Evolutionary conservation across 2,113 vertebrate genomes (phyloP).

Genomic region (Lepus americanus): DNA sequence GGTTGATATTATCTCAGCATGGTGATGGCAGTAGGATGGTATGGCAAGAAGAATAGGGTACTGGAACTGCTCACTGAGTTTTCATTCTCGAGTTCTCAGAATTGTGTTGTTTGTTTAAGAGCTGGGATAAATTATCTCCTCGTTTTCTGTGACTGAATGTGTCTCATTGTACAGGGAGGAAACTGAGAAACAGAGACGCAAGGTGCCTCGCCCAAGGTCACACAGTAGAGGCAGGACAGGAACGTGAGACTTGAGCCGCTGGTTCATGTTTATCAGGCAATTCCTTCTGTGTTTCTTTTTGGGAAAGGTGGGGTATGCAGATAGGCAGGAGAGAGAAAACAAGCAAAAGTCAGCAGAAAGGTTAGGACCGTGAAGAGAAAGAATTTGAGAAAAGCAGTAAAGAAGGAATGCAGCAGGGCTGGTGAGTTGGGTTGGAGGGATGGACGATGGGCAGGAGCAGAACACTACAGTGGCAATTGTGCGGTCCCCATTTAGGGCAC

Average conservation of each 20-base stretch:
- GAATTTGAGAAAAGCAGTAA: neutral
- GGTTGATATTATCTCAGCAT: slow-evolving; percentile 53
- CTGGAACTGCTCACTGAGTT: neutral
- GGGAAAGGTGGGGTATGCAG: neutral
- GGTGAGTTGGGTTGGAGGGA: neutral
- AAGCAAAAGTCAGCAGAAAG: neutral
- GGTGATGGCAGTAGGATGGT: neutral
- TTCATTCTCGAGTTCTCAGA: slow-evolving; percentile 57
- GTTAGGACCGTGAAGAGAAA: neutral
- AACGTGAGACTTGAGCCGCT: neutral
- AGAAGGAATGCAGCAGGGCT: neutral
- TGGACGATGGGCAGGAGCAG: neutral
- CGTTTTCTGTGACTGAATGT: slow-evolving; percentile 38
- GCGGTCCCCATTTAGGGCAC: neutral
- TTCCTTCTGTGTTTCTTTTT: neutral
- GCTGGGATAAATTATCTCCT: slow-evolving; percentile 60
- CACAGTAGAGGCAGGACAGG: slow-evolving; percentile 44
- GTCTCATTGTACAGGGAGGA: neutral
- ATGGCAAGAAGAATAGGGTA: neutral
- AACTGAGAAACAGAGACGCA: slow-evolving; percentile 43
- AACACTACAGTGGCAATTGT: neutral
- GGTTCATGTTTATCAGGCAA: slow-evolving; percentile 15
- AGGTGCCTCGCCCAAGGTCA: slow-evolving; percentile 61
- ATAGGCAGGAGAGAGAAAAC: neutral
- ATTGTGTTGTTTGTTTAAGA: slow-evolving; percentile 58